These are phyloP conservation scores for Platysternon megacephalum DNA, from an alignment of 2,113 vertebrate species.

Conservation along the genomic window DNA sequence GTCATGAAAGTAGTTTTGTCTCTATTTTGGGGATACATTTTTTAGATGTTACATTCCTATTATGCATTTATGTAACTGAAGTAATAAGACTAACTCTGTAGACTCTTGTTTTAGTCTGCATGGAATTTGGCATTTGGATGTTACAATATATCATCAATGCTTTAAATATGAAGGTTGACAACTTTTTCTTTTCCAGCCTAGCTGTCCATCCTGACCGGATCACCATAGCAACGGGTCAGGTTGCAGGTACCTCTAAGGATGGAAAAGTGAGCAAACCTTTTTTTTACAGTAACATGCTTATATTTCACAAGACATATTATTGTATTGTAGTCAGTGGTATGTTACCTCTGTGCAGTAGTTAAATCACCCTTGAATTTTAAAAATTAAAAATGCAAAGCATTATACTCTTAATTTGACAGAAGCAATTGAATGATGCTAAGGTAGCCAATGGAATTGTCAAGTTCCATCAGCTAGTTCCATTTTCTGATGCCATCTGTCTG, in stretches of 20 bases:
- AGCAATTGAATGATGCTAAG: accelerated
- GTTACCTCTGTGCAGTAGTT: not conserved
- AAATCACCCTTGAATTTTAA: not conserved
- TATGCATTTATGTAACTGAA: not conserved
- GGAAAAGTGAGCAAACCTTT: conserved; percentile 89
- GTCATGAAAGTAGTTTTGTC: not conserved
- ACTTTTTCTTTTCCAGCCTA: conserved; percentile 82
- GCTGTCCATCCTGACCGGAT: conserved; percentile 98
- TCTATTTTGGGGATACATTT: not conserved
- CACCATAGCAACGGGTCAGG: conserved; percentile 98
- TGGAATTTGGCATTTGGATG: not conserved
- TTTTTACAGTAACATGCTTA: not conserved
- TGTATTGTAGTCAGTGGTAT: not conserved
- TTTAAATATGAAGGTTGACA: conserved; percentile 5
- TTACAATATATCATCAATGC: not conserved
- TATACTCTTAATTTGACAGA: not conserved
- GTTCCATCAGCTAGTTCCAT: not conserved
- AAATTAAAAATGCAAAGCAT: not conserved
- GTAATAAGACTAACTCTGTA: not conserved
- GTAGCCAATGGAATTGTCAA: not conserved
- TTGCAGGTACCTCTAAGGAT: conserved; percentile 95
- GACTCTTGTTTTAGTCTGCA: not conserved
- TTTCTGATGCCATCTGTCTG: not conserved
- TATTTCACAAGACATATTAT: not conserved
- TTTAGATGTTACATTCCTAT: not conserved